phyloP scores from a whole-genome alignment of 2,888 invertebrate genomes.

The Apomyelois bistriatella region DNA sequence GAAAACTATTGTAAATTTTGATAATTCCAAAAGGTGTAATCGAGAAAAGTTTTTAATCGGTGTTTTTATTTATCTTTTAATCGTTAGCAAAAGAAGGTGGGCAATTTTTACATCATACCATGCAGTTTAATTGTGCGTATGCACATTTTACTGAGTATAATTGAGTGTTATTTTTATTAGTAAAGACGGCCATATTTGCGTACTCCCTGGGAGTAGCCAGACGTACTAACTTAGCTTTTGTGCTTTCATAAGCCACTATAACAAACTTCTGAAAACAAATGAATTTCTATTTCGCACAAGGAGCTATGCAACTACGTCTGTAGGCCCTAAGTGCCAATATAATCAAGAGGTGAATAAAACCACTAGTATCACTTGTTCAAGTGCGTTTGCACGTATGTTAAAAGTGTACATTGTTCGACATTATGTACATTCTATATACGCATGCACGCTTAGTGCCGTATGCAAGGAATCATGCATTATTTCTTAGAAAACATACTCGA shows the following conservation, averaged over 20 bases:
- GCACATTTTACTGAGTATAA: slow-evolving; percentile 40
- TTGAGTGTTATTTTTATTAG: slow-evolving; percentile 32
- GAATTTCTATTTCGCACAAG: slow-evolving; percentile 11
- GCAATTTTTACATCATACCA: slow-evolving; percentile 52
- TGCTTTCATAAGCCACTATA: background rate
- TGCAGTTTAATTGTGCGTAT: slow-evolving; percentile 55
- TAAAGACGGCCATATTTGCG: slow-evolving; percentile 21
- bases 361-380: slow-evolving; percentile 39
- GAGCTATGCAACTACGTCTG: slow-evolving; percentile 21
- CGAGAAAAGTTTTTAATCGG: slow-evolving; percentile 40
- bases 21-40: slow-evolving; percentile 48
- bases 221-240: slow-evolving; percentile 19
- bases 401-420: slow-evolving; percentile 48
- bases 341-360: slow-evolving; percentile 48
- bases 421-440: slow-evolving; percentile 67
- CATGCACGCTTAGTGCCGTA: slow-evolving; percentile 73
- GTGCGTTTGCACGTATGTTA: slow-evolving; percentile 51
- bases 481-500: slow-evolving; percentile 76
- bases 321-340: slow-evolving; percentile 46
- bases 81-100: slow-evolving; percentile 44
- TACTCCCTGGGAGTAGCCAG: slow-evolving; percentile 22
- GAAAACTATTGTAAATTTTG: slow-evolving; percentile 46
- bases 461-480: slow-evolving; percentile 76
- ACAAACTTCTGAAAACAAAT: background rate
- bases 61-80: slow-evolving; percentile 36